These are phyloP conservation scores for Nipponacmea schrenckii DNA, from an alignment of 2,888 invertebrate species.

Conservation along the genomic window DNA sequence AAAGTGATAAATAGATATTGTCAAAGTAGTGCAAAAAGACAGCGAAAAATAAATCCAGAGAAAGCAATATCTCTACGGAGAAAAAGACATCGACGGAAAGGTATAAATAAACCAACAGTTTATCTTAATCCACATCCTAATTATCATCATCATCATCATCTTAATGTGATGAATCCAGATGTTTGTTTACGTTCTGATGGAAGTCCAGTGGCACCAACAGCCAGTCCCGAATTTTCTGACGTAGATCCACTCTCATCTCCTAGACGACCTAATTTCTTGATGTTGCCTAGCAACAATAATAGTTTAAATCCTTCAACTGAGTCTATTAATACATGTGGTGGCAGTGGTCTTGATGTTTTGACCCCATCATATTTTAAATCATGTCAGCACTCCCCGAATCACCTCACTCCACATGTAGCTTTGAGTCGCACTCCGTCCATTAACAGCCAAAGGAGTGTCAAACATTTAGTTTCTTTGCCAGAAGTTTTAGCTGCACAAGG, in stretches of 20 bases:
- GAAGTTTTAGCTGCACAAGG: slow-evolving; percentile 85
- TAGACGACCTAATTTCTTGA: slow-evolving; percentile 71
- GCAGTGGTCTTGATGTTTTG: slow-evolving; percentile 49
- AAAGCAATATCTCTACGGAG: slow-evolving; percentile 60
- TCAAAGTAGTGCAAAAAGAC: slow-evolving; percentile 75
- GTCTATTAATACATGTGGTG: slow-evolving; percentile 54
- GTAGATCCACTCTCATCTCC: slow-evolving; percentile 71
- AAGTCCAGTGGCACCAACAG: slow-evolving; percentile 69
- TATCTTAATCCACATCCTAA: slow-evolving; percentile 21
- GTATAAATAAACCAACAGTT: slow-evolving; percentile 23
- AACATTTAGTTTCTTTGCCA: slow-evolving; percentile 52
- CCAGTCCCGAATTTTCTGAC: slow-evolving; percentile 74
- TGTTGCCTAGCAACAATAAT: slow-evolving; percentile 51
- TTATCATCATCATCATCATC: slow-evolving; percentile 40
- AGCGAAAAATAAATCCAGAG: slow-evolving; percentile 62
- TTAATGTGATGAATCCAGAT: slow-evolving; percentile 35
- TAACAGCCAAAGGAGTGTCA: slow-evolving; percentile 45
- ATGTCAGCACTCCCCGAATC: slow-evolving; percentile 56
- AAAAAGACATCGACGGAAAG: slow-evolving; percentile 54
- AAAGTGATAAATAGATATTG: slow-evolving; percentile 57
- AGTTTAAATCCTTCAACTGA: slow-evolving; percentile 57
- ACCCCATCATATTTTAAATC: slow-evolving; percentile 53
- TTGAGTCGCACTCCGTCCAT: slow-evolving; percentile 41
- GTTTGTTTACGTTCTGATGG: slow-evolving; percentile 35
- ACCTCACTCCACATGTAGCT: slow-evolving; percentile 42